These are phyloP conservation scores for Hetaerina americana DNA, from an alignment of 1,140 invertebrate genomes.

Conservation along the genomic window DNA sequence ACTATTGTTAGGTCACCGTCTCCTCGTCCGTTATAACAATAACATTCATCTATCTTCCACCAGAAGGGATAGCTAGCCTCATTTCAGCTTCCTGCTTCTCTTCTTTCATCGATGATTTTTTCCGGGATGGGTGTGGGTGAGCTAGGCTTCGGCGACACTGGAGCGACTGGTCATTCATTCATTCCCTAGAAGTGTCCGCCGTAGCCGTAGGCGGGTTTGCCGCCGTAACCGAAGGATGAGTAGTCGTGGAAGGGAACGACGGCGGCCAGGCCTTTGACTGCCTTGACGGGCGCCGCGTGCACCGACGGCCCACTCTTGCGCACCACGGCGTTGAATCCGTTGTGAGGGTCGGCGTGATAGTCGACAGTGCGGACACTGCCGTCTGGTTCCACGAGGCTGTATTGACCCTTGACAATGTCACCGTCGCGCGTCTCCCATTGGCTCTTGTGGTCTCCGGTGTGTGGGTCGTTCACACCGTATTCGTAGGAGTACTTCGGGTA, in stretches of 20 bases:
- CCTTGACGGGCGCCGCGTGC: conserved; percentile 10
- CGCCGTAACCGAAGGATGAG: too few relatives aligned
- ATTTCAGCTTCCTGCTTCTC: too few relatives aligned
- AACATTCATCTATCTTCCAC: too few relatives aligned
- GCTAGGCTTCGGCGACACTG: too few relatives aligned
- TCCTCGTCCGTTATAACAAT: too few relatives aligned
- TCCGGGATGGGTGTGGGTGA: too few relatives aligned
- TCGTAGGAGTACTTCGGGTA: conserved; percentile 37
- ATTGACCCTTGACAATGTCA: conserved; percentile 24
- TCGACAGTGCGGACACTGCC: conserved; percentile 11
- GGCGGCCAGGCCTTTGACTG: neutral
- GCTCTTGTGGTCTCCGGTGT: conserved; percentile 39
- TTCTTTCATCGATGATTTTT: too few relatives aligned
- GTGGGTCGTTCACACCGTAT: conserved; percentile 38
- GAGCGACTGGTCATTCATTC: too few relatives aligned
- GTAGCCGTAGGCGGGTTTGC: too few relatives aligned
- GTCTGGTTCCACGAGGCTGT: conserved; percentile 34
- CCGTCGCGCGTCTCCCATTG: conserved; percentile 25
- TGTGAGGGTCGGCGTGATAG: conserved; percentile 30
- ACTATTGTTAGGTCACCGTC: too few relatives aligned
- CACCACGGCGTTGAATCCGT: conserved; percentile 36
- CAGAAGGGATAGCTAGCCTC: too few relatives aligned
- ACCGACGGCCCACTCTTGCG: conserved; percentile 29
- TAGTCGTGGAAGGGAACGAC: neutral
- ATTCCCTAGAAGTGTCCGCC: too few relatives aligned